These are phyloP conservation scores for Microchirus variegatus DNA, from an alignment of 2,797 vertebrate species.

Conservation along the genomic window DNA sequence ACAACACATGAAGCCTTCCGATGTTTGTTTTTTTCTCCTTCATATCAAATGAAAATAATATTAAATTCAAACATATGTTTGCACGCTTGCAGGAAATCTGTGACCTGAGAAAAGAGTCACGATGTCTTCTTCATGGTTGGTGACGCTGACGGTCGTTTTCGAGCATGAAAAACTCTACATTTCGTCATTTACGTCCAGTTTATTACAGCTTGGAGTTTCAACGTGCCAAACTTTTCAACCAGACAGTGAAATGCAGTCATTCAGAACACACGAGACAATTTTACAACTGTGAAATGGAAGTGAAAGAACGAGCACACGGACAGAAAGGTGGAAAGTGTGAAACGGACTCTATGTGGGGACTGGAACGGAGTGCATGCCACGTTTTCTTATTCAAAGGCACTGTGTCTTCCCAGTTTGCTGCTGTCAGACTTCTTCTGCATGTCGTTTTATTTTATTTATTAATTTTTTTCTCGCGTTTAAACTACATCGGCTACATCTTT, in stretches of 20 bases:
- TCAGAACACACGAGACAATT: conserved; percentile 69
- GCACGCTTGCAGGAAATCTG: conserved; percentile 45
- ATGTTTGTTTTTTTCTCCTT: conserved; percentile 25
- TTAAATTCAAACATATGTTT: conserved; percentile 18
- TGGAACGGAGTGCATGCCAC: conserved; percentile 70
- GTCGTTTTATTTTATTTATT: no score
- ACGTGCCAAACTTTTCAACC: conserved; percentile 7
- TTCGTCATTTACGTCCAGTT: no score
- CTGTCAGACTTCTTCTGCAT: conserved; percentile 60
- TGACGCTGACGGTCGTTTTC: conserved; percentile 1
- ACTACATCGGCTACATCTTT: conserved; percentile 88
- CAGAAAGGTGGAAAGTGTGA: no score
- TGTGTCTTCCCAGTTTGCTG: conserved; percentile 66
- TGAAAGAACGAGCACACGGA: conserved; percentile 6
- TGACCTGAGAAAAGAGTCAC: conserved; percentile 41
- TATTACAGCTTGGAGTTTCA: neutral
- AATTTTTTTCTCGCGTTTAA: conserved; percentile 71
- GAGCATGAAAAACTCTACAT: neutral
- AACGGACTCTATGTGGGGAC: conserved; percentile 3
- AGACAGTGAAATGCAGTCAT: conserved; percentile 4
- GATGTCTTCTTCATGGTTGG: neutral
- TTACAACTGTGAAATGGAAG: conserved; percentile 26
- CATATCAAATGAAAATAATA: conserved; percentile 2
- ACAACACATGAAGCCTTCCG: conserved; percentile 60
- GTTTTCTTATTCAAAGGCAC: conserved; percentile 74